These are phyloP conservation scores for Cheilosia grossa DNA, from an alignment of 2,888 invertebrate genomes.

Conservation along the genomic window DNA sequence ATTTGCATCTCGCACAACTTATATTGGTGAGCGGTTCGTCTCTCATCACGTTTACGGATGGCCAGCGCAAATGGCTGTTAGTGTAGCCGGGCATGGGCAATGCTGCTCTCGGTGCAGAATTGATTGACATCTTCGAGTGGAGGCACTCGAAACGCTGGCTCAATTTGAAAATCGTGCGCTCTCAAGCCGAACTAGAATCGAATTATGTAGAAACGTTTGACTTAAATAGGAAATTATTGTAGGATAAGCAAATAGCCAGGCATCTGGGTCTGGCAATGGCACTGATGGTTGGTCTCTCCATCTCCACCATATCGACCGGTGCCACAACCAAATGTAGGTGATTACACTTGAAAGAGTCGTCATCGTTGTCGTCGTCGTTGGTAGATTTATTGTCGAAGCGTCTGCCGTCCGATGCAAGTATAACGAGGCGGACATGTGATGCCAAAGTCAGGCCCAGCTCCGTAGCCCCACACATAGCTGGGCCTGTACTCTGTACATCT, in stretches of 20 bases:
- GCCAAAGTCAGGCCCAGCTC: constrained; percentile 15
- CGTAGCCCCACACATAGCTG: constrained; percentile 1
- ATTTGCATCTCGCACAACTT: constrained; percentile 60
- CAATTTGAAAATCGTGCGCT: constrained; percentile 75
- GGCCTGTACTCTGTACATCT: background rate
- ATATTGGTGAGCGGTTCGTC: background rate
- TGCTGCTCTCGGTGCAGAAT: constrained; percentile 53
- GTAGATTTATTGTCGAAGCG: constrained; percentile 36
- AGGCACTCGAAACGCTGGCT: constrained; percentile 70
- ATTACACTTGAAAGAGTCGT: constrained; percentile 64
- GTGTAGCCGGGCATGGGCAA: constrained; percentile 1
- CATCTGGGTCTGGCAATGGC: constrained; percentile 31
- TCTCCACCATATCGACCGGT: constrained; percentile 22
- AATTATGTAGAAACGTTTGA: constrained; percentile 75
- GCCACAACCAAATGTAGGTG: constrained; percentile 68
- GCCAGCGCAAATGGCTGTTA: constrained; percentile 24
- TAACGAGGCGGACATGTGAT: constrained; percentile 31
- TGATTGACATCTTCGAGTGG: constrained; percentile 75
- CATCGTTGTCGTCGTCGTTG: background rate
- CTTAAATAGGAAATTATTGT: constrained; percentile 74
- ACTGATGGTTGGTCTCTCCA: constrained; percentile 18
- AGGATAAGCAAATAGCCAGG: constrained; percentile 69
- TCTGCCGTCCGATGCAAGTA: constrained; percentile 24
- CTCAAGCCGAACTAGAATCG: constrained; percentile 72
- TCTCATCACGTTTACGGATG: constrained; percentile 21